Base-by-base conservation (phyloP, 2,888 invertebrate genomes). In the Campoletis raptor region DNA sequence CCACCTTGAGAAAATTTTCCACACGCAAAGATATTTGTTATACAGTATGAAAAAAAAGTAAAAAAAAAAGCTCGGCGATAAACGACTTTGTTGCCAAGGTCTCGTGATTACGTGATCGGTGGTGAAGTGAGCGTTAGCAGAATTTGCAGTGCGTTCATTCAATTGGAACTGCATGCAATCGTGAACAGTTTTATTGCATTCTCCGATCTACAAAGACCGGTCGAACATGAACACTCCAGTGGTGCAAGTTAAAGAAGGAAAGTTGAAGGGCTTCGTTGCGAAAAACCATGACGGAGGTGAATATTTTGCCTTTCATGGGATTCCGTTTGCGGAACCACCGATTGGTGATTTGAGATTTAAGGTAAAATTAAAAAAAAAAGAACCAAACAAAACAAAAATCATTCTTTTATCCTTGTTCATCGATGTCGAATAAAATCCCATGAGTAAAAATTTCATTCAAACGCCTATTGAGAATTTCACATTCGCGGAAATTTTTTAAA, bases 271-370 rank as follows among this genome's bases (percentile, higher is more conserved):
- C 8, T 88, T 83, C 5, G 82, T 88, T 15, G 37, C 86, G 12
- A 85, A 89, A 83, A 90, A 91, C 78, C 84, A 91, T 24, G 78
- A 90, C 1, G 93, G 94, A 3, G 85, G 86, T 2, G 83, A 89
- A 40, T 94, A 91, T 83, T 89, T 92, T 5, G 91, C 92, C 40
- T 95, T 94, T 67, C 89, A 90, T 57, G 94, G 93, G 2, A 93
- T 95, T 78, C 94, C 94, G 0, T 94, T 92, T 73, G 95, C 94
- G 3, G 91, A 92, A 67, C 93, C 95, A 7, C 95, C 95, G 0
- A 48, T 94, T n/a, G 94, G 92, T 0, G 85, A 93, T 10, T 91
- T 94, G 0, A 91, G 94, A 88, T 95, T 94, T 64, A 93, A 93
- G 92, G 94, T 94, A 91, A 87, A 72, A 91, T 30, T 2, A 30